Base-by-base conservation (phyloP, 2,888 invertebrate species). In the Drosophila vallismaia region DNA sequence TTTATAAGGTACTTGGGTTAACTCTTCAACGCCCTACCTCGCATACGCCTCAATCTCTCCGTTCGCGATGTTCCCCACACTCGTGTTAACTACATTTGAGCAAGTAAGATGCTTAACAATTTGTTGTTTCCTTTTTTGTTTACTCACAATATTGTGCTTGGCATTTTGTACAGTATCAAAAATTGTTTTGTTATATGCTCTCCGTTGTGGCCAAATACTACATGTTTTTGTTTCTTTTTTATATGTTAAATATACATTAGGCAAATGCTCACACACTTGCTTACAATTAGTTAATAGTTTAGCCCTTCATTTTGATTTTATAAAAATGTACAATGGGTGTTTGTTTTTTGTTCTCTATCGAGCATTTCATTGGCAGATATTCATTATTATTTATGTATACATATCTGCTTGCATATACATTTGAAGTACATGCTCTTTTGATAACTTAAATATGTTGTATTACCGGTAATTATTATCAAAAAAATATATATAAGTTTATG, bases 1-100 rank as follows among this genome's bases (percentile, higher is more conserved):
- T 78, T 76, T 86, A 84, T 84, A 83, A 84, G 84, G 84, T 84
- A 84, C 84, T 88, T 84, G 88, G 84, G 86, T 88, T 80, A 76
- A 71, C 64, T 70, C 75, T 73, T 79, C 72, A 62, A 56, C 78
- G 76, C 71, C 72, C 63, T 58, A 70, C 66, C 64, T 60, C 69
- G 70, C 57, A 42, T 26, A 60, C 46, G 28, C 7, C 6, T 29
- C 42, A 63, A 67, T 58, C 55, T 58, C 51, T 49, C 29, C 50
- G 40, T 45, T 44, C 59, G 46, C 67, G 59, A 67, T 53, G 38
- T 53, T 24, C 42, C 48, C 19, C 19, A 42, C 52, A 46, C 51
- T 75, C 58, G 31, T 75, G 70, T 79, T 83, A 83, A 77, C 81
- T 86, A 84, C 68, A 50, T 76, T 85, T 79, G 72, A 84, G 86